These are phyloP conservation scores for Dromius quadrimaculatus DNA, from an alignment of 2,888 invertebrate genomes.

Conservation along the genomic window DNA sequence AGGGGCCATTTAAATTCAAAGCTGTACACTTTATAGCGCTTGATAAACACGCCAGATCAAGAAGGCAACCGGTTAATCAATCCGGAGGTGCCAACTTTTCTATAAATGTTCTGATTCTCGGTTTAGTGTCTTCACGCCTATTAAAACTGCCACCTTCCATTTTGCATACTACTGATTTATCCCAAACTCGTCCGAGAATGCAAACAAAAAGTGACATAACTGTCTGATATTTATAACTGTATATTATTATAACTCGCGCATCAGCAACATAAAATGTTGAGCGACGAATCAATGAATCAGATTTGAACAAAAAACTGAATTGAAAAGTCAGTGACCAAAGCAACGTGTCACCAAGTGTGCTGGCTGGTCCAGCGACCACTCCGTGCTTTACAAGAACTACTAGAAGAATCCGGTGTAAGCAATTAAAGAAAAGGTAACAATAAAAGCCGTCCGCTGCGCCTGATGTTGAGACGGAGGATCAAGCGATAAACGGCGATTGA, in stretches of 20 bases:
- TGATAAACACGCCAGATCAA: conserved; percentile 54
- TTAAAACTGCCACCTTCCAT: too few relatives aligned
- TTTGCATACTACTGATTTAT: too few relatives aligned
- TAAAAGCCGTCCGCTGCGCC: conserved; percentile 62
- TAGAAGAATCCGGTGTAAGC: conserved; percentile 61
- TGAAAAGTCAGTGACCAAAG: conserved; percentile 13
- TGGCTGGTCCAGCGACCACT: conserved; percentile 38
- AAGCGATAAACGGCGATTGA: conserved; percentile 62
- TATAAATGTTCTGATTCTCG: conserved; percentile 62
- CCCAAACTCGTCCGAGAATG: too few relatives aligned
- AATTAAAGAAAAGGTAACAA: conserved; percentile 65
- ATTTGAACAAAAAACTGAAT: too few relatives aligned
- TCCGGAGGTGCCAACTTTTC: conserved; percentile 63
- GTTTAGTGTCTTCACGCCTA: conserved; percentile 25
- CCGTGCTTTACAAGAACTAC: conserved; percentile 40
- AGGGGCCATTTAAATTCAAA: conserved; percentile 49
- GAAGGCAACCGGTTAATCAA: conserved; percentile 60
- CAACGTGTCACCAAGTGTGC: neutral
- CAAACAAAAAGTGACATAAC: too few relatives aligned
- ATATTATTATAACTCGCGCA: too few relatives aligned
- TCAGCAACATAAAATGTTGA: too few relatives aligned
- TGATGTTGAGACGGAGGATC: conserved; percentile 55
- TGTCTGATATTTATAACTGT: too few relatives aligned
- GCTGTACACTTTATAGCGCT: conserved; percentile 44
- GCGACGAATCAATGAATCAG: too few relatives aligned